Evolutionary conservation across 2,888 invertebrate genomes (phyloP), one percentile per base, ranked within the genome.

Genomic region (Amphiduros pacificus): DNA sequence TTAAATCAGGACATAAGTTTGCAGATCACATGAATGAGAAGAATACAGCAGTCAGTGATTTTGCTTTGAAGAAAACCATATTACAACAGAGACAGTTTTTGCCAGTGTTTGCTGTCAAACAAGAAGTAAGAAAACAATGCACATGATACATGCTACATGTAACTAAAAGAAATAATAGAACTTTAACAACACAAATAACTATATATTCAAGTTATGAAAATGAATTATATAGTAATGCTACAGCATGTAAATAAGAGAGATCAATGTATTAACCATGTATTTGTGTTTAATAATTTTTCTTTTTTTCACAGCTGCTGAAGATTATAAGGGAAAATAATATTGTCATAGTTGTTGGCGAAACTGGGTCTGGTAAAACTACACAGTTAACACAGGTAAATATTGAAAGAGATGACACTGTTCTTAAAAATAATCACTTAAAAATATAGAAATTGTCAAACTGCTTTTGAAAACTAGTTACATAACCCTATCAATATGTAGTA

Each of bases 361-460:
- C 94, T 0, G 96, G 96, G 41, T 93, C 93, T 74, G 96, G 96
- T 20, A 99, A 99, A 83, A 99, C 98, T 0, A 99, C 99, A 0
- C 99, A 98, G 78, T 84, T 98, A 41, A 96, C 97, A 0, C 98
- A 98, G 82, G 82, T 82, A 67, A 6, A n/a, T n/a, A n/a, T n/a
- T n/a, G n/a, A n/a, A n/a, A 36, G 9, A 17, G 36, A 36, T 36
- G 9, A 36, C 9, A 36, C 36, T 36, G 36, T 36, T 9, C 17
- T 36, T 36, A 17, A 36, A 36, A 36, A 36, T 36, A 36, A 36
- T 9, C 17, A 11, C 36, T 11, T 36, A 11, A 9, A 36, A 11
- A 36, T 9, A 17, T 14, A 36, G 17, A 36, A 11, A 36, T 36
- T 11, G 17, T 36, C 36, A 36, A 36, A 11, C 17, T 36, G 36